phyloP scores from a whole-genome alignment of 2,113 vertebrate species.

The Glareola pratincola region DNA sequence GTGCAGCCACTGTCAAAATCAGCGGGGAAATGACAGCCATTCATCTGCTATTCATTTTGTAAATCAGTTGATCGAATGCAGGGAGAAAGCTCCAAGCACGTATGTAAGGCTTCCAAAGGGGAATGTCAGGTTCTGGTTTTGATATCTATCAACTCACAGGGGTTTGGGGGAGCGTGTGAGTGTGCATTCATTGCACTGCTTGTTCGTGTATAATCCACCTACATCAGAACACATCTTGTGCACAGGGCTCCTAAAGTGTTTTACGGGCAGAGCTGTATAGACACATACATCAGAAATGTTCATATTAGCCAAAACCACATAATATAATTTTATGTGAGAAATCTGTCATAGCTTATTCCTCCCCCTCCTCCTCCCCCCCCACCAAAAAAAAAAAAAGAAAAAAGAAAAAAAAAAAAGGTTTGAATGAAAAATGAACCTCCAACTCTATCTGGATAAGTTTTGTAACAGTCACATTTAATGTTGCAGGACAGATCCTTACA shows the following conservation, averaged over 20 bases:
- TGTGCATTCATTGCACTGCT: neutral
- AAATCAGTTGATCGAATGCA: neutral
- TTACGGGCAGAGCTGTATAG: neutral
- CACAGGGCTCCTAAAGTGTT: constrained; percentile 16
- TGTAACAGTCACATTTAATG: neutral
- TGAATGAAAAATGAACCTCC: neutral
- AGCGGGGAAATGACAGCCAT: neutral
- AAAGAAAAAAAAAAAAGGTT: neutral
- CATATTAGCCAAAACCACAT: neutral
- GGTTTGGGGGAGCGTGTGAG: neutral
- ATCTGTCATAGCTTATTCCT: neutral
- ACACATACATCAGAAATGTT: neutral
- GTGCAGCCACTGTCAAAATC: neutral
- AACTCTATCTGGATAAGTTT: neutral
- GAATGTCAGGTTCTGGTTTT: constrained; percentile 14
- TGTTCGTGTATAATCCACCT: neutral
- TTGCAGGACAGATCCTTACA: neutral
- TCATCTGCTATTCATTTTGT: constrained; percentile 13
- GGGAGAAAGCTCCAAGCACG: neutral
- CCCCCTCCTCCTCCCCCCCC: accelerated
- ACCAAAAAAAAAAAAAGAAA: no score
- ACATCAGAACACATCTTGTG: neutral
- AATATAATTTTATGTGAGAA: constrained; percentile 27
- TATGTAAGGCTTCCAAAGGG: neutral
- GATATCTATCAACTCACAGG: neutral